phyloP scores from a whole-genome alignment of 2,113 vertebrate genomes.

The Mellivora capensis region DNA sequence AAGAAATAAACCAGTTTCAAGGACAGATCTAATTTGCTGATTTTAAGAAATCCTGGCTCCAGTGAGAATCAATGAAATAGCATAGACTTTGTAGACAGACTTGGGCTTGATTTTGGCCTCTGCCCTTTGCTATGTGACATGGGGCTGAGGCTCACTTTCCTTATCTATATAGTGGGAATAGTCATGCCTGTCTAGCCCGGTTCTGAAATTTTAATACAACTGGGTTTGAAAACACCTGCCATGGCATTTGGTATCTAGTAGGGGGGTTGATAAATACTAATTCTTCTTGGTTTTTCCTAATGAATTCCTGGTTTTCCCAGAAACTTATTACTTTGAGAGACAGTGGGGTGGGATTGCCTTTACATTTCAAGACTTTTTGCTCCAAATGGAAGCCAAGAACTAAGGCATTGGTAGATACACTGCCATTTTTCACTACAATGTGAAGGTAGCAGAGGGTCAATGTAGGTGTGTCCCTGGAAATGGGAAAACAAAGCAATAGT shows the following conservation, averaged over 20 bases:
- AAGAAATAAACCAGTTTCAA: constrained; percentile 18
- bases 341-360: neutral
- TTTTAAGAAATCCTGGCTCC: neutral
- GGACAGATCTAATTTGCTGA: constrained; percentile 3
- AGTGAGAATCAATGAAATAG: neutral
- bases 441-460: neutral
- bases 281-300: neutral
- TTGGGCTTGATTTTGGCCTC: neutral
- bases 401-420: neutral
- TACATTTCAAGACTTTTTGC: neutral
- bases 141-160: neutral
- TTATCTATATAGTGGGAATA: neutral
- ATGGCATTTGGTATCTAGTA: neutral
- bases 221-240: neutral
- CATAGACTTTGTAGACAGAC: neutral
- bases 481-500: neutral
- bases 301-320: neutral
- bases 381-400: neutral
- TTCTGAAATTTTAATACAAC: neutral
- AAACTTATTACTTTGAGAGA: neutral
- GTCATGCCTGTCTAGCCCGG: neutral
- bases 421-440: neutral
- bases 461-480: neutral
- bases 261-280: neutral
- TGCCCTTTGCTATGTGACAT: neutral